Evolutionary conservation across 2,113 vertebrate species (phyloP).

Genomic region (Planiliza haematocheilus): DNA sequence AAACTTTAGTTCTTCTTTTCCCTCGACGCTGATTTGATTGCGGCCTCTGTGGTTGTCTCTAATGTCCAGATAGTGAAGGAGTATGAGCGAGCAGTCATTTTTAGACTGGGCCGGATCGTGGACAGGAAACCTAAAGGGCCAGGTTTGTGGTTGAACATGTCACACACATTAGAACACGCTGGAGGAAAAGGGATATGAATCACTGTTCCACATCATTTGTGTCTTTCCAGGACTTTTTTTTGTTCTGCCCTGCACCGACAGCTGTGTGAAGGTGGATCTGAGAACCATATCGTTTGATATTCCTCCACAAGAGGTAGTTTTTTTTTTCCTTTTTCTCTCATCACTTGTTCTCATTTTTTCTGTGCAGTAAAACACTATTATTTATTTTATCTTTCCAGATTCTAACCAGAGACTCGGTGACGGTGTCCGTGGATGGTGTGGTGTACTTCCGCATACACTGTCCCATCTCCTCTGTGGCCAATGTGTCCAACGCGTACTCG

Average conservation of each 20-base stretch:
- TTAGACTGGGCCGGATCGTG: constrained; percentile 86
- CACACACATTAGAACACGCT: not conserved
- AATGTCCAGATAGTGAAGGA: constrained; percentile 87
- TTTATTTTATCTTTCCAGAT: constrained; percentile 73
- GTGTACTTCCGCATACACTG: constrained; percentile 87
- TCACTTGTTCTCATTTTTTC: too few relatives aligned
- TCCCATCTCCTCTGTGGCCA: constrained; percentile 86
- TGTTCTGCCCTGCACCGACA: constrained; percentile 92
- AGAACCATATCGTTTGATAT: constrained; percentile 95
- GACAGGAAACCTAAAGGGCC: constrained; percentile 89
- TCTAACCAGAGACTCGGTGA: constrained; percentile 89
- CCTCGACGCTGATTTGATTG: not conserved
- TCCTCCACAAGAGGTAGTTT: constrained; percentile 92
- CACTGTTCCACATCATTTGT: not conserved
- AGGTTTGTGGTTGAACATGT: constrained; percentile 77
- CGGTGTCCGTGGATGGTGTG: constrained; percentile 88
- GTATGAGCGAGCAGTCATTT: constrained; percentile 91
- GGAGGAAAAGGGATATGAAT: too few relatives aligned
- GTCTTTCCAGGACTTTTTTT: constrained; percentile 90
- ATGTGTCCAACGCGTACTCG: constrained; percentile 83
- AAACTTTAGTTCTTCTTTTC: not conserved
- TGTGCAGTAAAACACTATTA: too few relatives aligned
- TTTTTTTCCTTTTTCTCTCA: not conserved
- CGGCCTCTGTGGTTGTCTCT: not conserved
- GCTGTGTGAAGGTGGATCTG: constrained; percentile 93